Evolutionary conservation across 2,888 invertebrate genomes (phyloP).

Genomic region (Linnaemya tessellans): DNA sequence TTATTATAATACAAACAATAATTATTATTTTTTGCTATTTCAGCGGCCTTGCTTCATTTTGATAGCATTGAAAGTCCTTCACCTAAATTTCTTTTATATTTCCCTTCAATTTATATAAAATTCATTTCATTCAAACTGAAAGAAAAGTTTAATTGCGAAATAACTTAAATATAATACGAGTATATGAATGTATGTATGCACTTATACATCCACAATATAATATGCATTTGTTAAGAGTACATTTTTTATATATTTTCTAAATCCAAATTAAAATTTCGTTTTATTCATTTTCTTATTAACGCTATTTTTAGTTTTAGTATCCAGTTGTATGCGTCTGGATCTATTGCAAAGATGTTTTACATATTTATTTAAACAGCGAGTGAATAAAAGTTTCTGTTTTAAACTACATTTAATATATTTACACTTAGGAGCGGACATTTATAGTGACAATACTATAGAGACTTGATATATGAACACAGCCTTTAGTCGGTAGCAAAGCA

Average conservation of each 20-base stretch:
- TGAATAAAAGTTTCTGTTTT: constrained; percentile 21
- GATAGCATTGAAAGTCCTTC: constrained; percentile 30
- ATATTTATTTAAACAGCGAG: background rate
- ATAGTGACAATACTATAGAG: constrained; percentile 33
- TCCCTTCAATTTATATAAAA: constrained; percentile 29
- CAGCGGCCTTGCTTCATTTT: constrained; percentile 41
- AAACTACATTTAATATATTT: background rate
- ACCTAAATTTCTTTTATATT: constrained; percentile 36
- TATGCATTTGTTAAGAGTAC: background rate
- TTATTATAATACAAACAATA: background rate
- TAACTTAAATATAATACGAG: background rate
- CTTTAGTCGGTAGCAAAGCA: constrained; percentile 6
- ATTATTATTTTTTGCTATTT: constrained; percentile 9
- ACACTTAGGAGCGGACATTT: constrained; percentile 22
- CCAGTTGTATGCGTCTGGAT: background rate
- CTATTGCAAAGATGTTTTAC: background rate
- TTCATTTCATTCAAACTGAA: constrained; percentile 3
- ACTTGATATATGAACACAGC: constrained; percentile 25
- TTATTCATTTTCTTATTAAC: background rate
- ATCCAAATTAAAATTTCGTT: background rate
- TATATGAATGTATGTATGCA: background rate
- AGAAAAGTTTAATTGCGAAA: constrained; percentile 23
- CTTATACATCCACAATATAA: background rate
- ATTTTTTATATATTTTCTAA: background rate
- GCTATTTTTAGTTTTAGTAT: background rate